Evolutionary conservation across 2,888 invertebrate species (phyloP).

Genomic region (Beris chalybata): DNA sequence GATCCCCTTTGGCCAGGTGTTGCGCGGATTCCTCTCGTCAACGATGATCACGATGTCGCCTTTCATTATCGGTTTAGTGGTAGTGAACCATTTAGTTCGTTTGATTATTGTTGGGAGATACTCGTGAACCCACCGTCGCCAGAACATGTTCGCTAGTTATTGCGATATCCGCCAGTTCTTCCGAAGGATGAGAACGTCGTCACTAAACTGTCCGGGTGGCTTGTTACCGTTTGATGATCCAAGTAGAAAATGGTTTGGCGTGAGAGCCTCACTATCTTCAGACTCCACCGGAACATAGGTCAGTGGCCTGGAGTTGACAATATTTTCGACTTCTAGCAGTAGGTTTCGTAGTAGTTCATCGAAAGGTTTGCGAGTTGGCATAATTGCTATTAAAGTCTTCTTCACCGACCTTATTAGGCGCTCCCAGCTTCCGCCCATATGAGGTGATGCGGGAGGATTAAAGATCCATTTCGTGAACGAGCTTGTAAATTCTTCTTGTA

Average conservation of each 20-base stretch:
- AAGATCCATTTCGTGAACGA: too few relatives aligned
- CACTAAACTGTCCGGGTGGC: neutral
- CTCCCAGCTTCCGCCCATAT: too few relatives aligned
- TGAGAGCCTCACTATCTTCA: neutral
- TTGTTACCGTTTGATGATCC: neutral
- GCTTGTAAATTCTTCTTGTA: too few relatives aligned
- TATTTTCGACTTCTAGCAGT: neutral
- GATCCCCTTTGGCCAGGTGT: slow-evolving; percentile 37
- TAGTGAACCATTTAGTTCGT: slow-evolving; percentile 37
- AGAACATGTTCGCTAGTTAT: slow-evolving; percentile 30
- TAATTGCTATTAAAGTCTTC: too few relatives aligned
- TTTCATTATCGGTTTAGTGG: slow-evolving; percentile 33
- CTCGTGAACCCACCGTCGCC: too few relatives aligned
- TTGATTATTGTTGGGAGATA: too few relatives aligned
- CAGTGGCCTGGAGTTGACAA: neutral
- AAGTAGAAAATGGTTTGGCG: slow-evolving; percentile 1
- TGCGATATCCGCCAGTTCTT: too few relatives aligned
- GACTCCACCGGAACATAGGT: neutral
- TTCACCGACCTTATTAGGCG: too few relatives aligned
- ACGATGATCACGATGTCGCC: slow-evolving; percentile 36
- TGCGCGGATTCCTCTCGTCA: slow-evolving; percentile 33
- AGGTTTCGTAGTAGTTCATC: neutral
- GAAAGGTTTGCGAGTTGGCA: too few relatives aligned
- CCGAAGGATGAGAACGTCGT: neutral
- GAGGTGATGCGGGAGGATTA: too few relatives aligned